Evolutionary conservation across 2,888 invertebrate genomes (phyloP).

Genomic region (Theodoxus fluviatilis): DNA sequence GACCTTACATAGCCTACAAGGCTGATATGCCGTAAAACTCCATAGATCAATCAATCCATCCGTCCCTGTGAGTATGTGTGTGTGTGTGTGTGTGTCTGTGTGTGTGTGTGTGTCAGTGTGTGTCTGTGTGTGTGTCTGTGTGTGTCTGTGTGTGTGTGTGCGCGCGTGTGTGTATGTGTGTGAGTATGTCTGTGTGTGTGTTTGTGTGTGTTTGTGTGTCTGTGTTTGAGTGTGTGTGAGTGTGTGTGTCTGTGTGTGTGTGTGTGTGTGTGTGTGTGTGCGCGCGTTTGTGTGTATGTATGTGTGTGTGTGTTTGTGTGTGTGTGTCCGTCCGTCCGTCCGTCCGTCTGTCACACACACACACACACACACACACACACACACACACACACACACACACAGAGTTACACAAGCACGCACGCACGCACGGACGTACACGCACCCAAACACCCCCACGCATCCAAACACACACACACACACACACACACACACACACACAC

Average conservation of each 20-base stretch:
- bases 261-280: not conserved
- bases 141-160: not conserved
- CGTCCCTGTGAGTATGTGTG: not conserved
- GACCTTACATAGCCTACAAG: too few species aligned
- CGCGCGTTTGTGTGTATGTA: not conserved
- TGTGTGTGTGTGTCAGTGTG: constrained; percentile 8
- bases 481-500: not conserved
- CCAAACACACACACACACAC: not conserved
- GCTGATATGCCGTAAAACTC: too few species aligned
- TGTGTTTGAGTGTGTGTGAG: too few species aligned
- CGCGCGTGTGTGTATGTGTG: constrained; percentile 4
- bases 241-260: too few species aligned
- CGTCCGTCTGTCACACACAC: not conserved
- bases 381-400: constrained; percentile 4
- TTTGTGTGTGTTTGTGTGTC: not conserved
- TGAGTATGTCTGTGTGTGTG: not conserved
- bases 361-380: constrained; percentile 3
- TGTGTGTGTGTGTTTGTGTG: not conserved
- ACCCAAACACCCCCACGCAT: not conserved
- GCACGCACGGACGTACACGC: not conserved
- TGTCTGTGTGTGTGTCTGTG: not conserved
- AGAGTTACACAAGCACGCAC: not conserved
- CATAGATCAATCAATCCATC: too few species aligned
- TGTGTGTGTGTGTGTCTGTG: constrained; percentile 14
- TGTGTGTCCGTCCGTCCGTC: not conserved